These are phyloP conservation scores for Lasiommata megera DNA, from an alignment of 2,888 invertebrate species.

Conservation along the genomic window DNA sequence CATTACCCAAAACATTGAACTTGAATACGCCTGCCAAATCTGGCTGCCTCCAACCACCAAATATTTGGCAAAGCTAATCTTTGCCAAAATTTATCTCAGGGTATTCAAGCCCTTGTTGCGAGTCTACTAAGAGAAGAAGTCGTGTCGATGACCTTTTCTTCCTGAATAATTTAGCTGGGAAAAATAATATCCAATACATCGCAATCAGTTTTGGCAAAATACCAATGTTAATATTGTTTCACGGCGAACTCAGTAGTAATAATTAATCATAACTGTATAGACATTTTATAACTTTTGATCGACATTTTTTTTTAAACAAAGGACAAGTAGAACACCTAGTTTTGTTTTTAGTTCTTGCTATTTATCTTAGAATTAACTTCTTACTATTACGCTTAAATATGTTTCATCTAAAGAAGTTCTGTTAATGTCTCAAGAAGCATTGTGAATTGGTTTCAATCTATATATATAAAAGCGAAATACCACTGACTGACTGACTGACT, in stretches of 20 bases:
- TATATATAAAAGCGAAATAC: too few species aligned
- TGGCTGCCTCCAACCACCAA: slow-evolving; percentile 13
- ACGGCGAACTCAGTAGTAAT: slow-evolving; percentile 2
- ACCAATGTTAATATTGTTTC: slow-evolving; percentile 11
- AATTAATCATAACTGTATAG: not conserved
- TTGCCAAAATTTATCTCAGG: slow-evolving; percentile 37
- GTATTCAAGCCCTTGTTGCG: slow-evolving; percentile 30
- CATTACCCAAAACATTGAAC: slow-evolving; percentile 69
- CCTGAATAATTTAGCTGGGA: not conserved
- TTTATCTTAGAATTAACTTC: too few species aligned
- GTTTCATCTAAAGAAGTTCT: too few species aligned
- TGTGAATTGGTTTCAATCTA: too few species aligned
- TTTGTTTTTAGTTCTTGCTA: too few species aligned
- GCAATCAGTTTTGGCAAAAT: slow-evolving; percentile 11
- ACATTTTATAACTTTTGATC: not conserved
- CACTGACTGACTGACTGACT: too few species aligned
- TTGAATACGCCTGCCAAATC: slow-evolving; percentile 42
- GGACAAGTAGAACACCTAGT: too few species aligned
- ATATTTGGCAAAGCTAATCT: slow-evolving; percentile 46
- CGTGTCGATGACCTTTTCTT: slow-evolving; percentile 36
- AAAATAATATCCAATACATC: slow-evolving; percentile 10
- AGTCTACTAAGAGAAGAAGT: slow-evolving; percentile 27
- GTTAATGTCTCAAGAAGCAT: too few species aligned
- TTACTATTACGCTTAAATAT: too few species aligned
- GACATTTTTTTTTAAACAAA: too few species aligned